A percentile compares a stretch with the other conserved stretches of the same genome.
Conservation (phyloP, 2,888 invertebrate species). For the Torymus auratus region DNA sequence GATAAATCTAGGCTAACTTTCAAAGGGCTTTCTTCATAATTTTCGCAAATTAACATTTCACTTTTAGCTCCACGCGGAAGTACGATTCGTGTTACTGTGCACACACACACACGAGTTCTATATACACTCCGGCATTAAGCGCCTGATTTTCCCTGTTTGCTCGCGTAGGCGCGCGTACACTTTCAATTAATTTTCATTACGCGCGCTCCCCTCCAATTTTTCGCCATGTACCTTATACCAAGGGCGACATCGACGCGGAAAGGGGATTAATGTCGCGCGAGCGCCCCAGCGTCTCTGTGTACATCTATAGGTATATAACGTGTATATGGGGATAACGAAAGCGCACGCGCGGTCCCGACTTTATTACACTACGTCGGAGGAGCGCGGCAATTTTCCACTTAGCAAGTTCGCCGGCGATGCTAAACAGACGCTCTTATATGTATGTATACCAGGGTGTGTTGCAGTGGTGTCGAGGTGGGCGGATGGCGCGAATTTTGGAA, state of each 20-base stretch:
- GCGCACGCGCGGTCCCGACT: background rate
- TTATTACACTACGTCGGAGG: background rate
- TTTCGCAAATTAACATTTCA: too few relatives aligned
- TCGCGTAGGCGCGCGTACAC: slow-evolving; percentile 4
- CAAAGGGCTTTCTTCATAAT: too few relatives aligned
- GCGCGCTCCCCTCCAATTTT: background rate
- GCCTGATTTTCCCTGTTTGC: slow-evolving; percentile 45
- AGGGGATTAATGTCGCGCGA: slow-evolving; percentile 16
- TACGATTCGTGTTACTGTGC: too few relatives aligned
- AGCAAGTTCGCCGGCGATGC: background rate
- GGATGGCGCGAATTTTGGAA: too few relatives aligned
- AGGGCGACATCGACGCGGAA: background rate
- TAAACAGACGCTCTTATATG: background rate
- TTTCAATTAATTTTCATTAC: slow-evolving; percentile 43
- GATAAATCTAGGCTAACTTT: too few relatives aligned
- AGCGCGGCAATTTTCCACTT: slow-evolving; percentile 9
- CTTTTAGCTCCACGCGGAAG: too few relatives aligned
- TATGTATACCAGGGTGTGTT: too few relatives aligned
- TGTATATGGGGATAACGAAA: slow-evolving; percentile 4
- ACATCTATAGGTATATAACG: too few relatives aligned
- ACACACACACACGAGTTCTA: too few relatives aligned
- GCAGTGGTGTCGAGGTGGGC: too few relatives aligned
- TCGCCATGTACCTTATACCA: background rate
- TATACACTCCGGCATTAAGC: background rate
- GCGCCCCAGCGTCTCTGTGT: background rate